Base-by-base conservation (phyloP, 2,888 invertebrate species). In the Agrotis exclamationis region DNA sequence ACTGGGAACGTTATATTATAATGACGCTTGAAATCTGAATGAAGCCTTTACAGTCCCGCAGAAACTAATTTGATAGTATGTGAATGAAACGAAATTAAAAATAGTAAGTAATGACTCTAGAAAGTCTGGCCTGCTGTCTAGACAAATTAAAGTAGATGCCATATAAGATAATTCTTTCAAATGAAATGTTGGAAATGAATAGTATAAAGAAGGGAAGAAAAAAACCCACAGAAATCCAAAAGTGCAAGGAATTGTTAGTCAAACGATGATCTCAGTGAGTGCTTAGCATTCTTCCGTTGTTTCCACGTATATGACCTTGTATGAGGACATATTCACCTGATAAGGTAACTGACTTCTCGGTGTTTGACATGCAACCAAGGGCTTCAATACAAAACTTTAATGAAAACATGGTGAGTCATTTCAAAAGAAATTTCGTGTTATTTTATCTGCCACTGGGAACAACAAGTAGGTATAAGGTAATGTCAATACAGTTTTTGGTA, bases 251-350 rank as follows among this genome's bases (percentile, higher is more conserved):
- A 69, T 71, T 71, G 33, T 58, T 56, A 71, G 56, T 53, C 64
- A 56, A 66, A 51, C 56, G 64, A 70, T 70, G 76, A 72, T 70
- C 71, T 70, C 70, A 71, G 65, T 50, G 3, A 13, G 39, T 57
- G 60, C 54, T 79, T 72, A 82, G 63, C 82, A 79, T 79, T 71
- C 82, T 44, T 13, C 2, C 24, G 28, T 65, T 62, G 75, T 74
- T 20, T 22, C 45, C 22, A 24, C 63, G 48, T 47, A 50, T 45
- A 53, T 64, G 66, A 67, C 78, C 82, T 79, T 79, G 63, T 57
- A 39, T 16, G 53, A 24, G 71, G 66, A 66, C 79, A 54, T 64
- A 77, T 72, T 64, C 72, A 62, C 74, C 57, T 58, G 28, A 24
- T 20, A 33, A 2, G 47, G 53, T 67, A 63, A 44, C 24, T 60